Evolutionary conservation across 2,888 invertebrate species (phyloP), one percentile per base, ranked within the genome.

Genomic region (Timema cristinae): DNA sequence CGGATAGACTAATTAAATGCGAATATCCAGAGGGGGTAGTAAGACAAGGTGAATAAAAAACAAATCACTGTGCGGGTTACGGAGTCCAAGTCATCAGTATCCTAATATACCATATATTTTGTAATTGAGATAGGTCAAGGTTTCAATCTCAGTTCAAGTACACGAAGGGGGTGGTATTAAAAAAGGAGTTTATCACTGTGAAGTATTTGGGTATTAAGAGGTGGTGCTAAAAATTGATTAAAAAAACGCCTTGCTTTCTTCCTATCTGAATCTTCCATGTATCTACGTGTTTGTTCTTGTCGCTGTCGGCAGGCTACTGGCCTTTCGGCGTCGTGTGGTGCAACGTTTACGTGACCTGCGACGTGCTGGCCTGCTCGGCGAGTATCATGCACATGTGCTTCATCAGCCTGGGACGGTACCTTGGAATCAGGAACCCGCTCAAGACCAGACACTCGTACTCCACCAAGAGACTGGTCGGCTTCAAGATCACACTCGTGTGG

Each of bases 321-420:
- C 94, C 95, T 68, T 89, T 96, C 82, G 89, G 96, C 70, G 89
- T 94, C 78, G 89, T 91, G 75, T 97, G 96, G 96, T 95, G 96
- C 83, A 95, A 94, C 80, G 90, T 96, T 70, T 94, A 96, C 84
- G 94, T 95, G 75, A 95, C 96, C n/a, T 94, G 95, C 80, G 97
- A 97, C 82, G 97, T 97, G 67, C 85, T 97, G 72, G 95, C 96
- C 71, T 98, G 97, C 81, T 97, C 97, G 0, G 93, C 96, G 7
- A 95, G 95, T 81, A 97, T 97, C 81, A 90, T 97, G 86, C 97
- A 97, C 85, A 92, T 97, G 89, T 96, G 97, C 79, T 94, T 93
- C 83, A 94, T 95, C 81, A 93, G 94, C 69, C 85, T 95, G 72
- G 94, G 94, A 78, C 88, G 97, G 75, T 97, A 93, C 83, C 84